Percentiles rank a stretch among this genome's conserved stretches.
phyloP scores from a whole-genome alignment of 2,113 vertebrate genomes.

The Piaya cayana region DNA sequence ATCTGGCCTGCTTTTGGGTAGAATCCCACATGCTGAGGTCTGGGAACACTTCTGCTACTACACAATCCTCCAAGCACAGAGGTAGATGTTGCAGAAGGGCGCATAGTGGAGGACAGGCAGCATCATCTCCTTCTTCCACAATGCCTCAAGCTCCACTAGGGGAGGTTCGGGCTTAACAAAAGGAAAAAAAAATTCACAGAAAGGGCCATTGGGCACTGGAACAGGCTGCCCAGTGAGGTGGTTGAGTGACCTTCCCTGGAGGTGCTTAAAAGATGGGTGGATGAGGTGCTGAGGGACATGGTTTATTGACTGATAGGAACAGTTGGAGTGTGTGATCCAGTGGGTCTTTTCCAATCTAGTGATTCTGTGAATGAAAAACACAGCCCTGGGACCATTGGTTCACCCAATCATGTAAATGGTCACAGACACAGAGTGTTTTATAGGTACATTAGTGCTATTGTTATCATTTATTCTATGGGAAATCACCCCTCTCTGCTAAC shows the following conservation, averaged over 20 bases:
- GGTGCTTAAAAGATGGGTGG: too few relatives aligned
- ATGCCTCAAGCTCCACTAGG: too few relatives aligned
- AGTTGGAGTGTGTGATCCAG: too few relatives aligned
- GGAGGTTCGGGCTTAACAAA: too few relatives aligned
- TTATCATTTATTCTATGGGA: neutral
- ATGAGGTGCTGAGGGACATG: too few relatives aligned
- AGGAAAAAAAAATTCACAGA: too few relatives aligned
- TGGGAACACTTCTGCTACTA: neutral
- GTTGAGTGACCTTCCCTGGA: too few relatives aligned
- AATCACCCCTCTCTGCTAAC: neutral
- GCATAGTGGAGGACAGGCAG: neutral
- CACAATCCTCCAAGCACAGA: neutral
- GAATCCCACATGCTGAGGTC: neutral
- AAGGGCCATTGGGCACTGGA: too few relatives aligned
- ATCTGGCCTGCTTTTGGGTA: neutral
- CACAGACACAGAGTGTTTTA: neutral
- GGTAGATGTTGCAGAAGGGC: neutral
- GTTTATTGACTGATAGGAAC: too few relatives aligned
- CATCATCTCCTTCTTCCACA: accelerated
- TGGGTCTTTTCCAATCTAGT: too few relatives aligned
- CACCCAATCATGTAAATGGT: neutral
- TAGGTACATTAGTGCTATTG: neutral
- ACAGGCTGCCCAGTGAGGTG: too few relatives aligned
- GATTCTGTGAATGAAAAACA: too few relatives aligned
- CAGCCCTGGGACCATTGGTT: neutral